Evolutionary conservation across 2,797 vertebrate species (phyloP), one percentile per base, ranked within the genome.

Genomic region (Coracias cyanogaster): DNA sequence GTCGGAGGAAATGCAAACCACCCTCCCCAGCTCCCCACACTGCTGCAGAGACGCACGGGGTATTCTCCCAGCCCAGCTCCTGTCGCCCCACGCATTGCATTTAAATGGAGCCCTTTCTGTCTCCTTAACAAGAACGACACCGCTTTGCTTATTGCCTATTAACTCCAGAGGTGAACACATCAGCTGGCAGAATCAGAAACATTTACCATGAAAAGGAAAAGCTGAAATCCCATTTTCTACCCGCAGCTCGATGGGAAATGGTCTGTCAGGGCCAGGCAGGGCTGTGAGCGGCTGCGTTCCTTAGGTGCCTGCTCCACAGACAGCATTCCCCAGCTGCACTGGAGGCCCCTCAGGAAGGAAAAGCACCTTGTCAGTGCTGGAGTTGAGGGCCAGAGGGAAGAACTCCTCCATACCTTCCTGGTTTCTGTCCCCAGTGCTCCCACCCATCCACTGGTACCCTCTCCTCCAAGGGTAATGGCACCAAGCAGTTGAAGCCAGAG

Each of bases 221-320:
- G 77, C 94, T 95, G 89, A 95, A 97, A 96, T 96, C 93, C 93
- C 83, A 92, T 96, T 97, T 97, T 94, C 93, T 95, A 79, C 54
- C 49, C 0, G 0, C 66, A 61, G 69, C 85, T 95, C 15, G 10
- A 92, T 52, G 85, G 95, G 90, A 96, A 97, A 87, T 7, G 26
- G 85, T 57, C 94, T 91, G 89, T 91, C 93, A 80, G 71, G 61
- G 54, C 73, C 73, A 65, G 72, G 58, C 48, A 82, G 69, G 76
- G 35, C 72, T 51, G 37, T 0, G 0, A 35, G 83, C 4, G 9
- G 45, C 80, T 86, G 64, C 3, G 5, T 49, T 89, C 57, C 6
- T 86, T 20, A 58, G 12, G 17, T 0, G 0, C 20, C 58, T 6
- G 3, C 52, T 79, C 49, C 15, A 2, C 28, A 71, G 58, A 54